Evolutionary conservation across 2,113 vertebrate genomes (phyloP).

Genomic region (Hyperopisus bebe): DNA sequence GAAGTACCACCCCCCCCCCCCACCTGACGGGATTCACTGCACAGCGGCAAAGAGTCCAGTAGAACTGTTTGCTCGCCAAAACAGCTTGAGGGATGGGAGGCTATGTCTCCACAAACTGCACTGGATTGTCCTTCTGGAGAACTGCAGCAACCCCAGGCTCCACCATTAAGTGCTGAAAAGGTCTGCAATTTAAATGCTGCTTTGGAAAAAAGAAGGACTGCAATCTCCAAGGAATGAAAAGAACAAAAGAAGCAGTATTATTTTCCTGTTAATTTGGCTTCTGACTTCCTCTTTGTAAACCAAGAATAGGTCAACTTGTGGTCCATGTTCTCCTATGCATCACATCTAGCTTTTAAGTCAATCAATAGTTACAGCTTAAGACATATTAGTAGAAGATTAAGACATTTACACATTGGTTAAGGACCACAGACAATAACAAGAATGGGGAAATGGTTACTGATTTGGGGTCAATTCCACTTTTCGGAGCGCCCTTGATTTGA

Average conservation of each 20-base stretch:
- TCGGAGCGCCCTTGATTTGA: background rate
- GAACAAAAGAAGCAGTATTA: background rate
- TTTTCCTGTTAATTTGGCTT: background rate
- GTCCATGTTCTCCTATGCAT: background rate
- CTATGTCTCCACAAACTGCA: background rate
- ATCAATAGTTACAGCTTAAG: background rate
- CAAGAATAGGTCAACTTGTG: background rate
- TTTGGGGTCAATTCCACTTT: background rate
- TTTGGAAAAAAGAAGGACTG: background rate
- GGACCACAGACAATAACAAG: background rate
- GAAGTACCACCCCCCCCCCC: background rate
- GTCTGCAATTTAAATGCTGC: background rate
- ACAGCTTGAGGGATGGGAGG: background rate
- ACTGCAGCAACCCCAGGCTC: background rate
- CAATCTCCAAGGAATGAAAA: background rate
- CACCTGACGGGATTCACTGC: background rate
- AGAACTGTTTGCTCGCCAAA: background rate
- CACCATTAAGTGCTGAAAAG: slow-evolving; percentile 3
- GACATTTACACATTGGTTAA: background rate
- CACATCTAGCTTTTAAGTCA: background rate
- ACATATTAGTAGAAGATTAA: slow-evolving; percentile 12
- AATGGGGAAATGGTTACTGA: background rate
- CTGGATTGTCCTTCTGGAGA: background rate
- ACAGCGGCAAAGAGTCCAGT: background rate
- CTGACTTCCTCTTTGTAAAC: background rate